Base-by-base conservation (phyloP, 2,797 vertebrate genomes). In the Onychomys leucogaster region DNA sequence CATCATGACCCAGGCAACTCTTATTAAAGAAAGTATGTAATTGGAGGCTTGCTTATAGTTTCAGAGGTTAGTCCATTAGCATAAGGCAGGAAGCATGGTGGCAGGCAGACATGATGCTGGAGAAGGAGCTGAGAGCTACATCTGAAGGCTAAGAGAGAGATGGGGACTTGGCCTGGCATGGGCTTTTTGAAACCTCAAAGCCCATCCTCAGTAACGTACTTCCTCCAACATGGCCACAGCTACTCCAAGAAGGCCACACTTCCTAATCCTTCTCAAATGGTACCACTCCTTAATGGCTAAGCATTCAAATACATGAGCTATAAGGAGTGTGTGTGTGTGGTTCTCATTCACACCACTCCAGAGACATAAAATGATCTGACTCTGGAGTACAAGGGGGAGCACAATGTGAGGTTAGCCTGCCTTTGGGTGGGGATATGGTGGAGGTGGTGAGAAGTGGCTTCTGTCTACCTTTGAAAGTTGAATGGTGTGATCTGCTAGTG, bases 361-460 rank as follows among this genome's bases (percentile, higher is more conserved):
- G 11, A 13, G 21, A 32, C 16, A 43, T 10, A 43, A 61, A 2
- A 1, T 9, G 23, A 46, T 17, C 21, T 77, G n/a, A 65, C 69
- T 7, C 19, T 8, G 29, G 19, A 29, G 32, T n/a, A 59, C 52
- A 63, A 0, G 3, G 29, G 41, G 29, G 8, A 41, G 59, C 0
- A 3, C 6, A 43, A 0, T 2, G 57, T 27, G 41, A 27, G 57
- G 78, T 29, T 6, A 3, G 52, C 4, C 0, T 43, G 41, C 59
- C 25, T 55, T 11, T 6, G 3, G 6, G 5, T 27, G n/a, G 65
- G 27, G 21, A 2, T 0, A 3, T n/a, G 21, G 34, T 52, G 76
- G 43, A 34, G 57, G 25, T 3, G 14, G 5, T 0, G 17, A 27
- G 25, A 37, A 61, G 73, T 2, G 0, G 65, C 61, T 77, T 16